Base-by-base conservation (phyloP, 2,113 vertebrate genomes). In the Zootoca vivipara region DNA sequence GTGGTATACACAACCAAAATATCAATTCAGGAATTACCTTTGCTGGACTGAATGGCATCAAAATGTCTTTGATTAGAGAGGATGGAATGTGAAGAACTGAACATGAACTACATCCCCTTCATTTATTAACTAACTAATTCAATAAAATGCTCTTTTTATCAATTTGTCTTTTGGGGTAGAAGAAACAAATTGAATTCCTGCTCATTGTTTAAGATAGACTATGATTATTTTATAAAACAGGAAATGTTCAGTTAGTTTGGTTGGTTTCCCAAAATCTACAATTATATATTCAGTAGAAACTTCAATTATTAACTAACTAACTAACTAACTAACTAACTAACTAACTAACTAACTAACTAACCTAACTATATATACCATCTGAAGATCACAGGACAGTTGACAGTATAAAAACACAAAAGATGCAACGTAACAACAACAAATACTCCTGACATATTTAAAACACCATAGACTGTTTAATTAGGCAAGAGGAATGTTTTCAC, bases 1-100 rank as follows among this genome's bases (percentile, higher is more conserved):
- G 83, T 30, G 33, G 4, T 40, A 64, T 42, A 83, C 75, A 52
- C 3, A 91, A 65, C 0, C 38, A 38, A 7, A 90, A 89, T 22
- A 88, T 15, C 40, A 78, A 88, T 65, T 84, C 85, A 92, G 18
- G 52, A 92, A 70, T 9, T 38, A 64, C 75, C 52, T 82, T n/a
- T 85, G 18, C 12, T 86, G 46, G 3, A 90, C 72, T 10, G 16
- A 3, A 74, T 38, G 52, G 26, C 6, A 87, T 75, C 73, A 92
- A 86, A 46, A 15, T 42, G n/a, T 83, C 1, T 1, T 30, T 89
- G 62, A 82, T n/a, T 16, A 85, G 2, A 28, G 33, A 85, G 26
- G 82, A 87, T 24, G 18, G 0, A 85, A 38, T 62, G n/a, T 9
- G 56, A 67, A 67, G 10, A n/a, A 15, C 70, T 62, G 46, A 28